Base-by-base conservation (phyloP, 1,140 invertebrate genomes). In the Mya arenaria region DNA sequence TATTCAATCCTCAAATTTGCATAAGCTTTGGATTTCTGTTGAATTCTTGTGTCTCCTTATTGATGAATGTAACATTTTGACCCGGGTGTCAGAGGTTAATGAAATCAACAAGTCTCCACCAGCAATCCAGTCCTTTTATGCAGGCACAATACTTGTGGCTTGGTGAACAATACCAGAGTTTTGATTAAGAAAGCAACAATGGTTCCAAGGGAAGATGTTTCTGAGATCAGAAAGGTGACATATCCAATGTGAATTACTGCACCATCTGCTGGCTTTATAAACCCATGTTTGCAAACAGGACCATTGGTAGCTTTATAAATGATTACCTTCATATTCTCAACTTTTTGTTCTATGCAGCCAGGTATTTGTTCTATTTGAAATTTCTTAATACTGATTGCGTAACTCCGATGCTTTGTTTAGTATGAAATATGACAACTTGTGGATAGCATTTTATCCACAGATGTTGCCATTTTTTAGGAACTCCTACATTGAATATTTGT, bases 41-140 rank as follows among this genome's bases (percentile, higher is more conserved):
- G 2, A 52, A 52, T n/a, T 52, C 25, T 23, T n/a, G 19, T 52
- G 48, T 17, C 25, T 52, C 25, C 17, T 3, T 52, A 52, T 52
- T 52, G 48, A n/a, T 52, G 17, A 52, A 52, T 52, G 48, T 52
- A 52, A 52, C 48, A 52, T 52, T 52, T 52, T 52, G 48, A 52
- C 73, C 52, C 23, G n/a, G 36, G 41, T 60, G 36, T 30, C 19
- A 39, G 28, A 63, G 73, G 73, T 75, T 75, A 75, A 75, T 75
- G 73, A 75, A 75, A 75, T 75, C 73, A 75, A 75, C 73, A 75
- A 75, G 73, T 75, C 73, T 75, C 19, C 32, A 58, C 48, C 62
- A 62, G 73, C 48, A 63, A 63, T 75, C 37, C 48, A n/a, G 62
- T 25, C 25, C 73, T 58, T 75, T 75, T 63, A 63, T 75, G 62